Base-by-base conservation (phyloP, 2,113 vertebrate genomes). In the Colossoma macropomum region DNA sequence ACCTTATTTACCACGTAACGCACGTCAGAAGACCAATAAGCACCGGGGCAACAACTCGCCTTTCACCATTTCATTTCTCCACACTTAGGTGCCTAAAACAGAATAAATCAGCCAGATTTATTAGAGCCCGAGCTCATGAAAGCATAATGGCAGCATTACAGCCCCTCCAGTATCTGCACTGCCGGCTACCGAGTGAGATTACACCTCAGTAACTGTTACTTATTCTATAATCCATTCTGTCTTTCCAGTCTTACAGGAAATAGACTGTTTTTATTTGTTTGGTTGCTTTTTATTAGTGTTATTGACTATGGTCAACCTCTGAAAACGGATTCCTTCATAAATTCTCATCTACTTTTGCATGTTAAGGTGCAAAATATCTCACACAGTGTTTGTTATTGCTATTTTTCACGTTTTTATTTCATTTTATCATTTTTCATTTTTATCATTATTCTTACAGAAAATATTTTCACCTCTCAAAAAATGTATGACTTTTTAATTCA, bases 51-150 rank as follows among this genome's bases (percentile, higher is more conserved):
- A 84, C 63, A 72, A 62, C 34, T 28, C 28, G 45, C 27, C 75
- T 83, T 83, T 83, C 75, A 71, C 52, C 71, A 73, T 73, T 84
- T 79, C 68, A 63, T 84, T 77, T 84, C 45, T 83, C 75, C 32
- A 72, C 66, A 84, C 82, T 84, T 73, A 72, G 68, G 75, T 27
- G 56, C 82, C 68, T 73, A 60, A 78, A 78, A 79, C 75, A 52
- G 79, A 84, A 72, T 84, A 63, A 78, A 84, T 84, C 82, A 78
- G 66, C 38, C 25, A 72, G 82, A 83, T 83, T 83, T 83, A 83
- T 77, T 71, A 78, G 52, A 73, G 65, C 45, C 32, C 15, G 68
- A 73, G 68, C 82, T 84, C 82, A 78, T 50, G 74, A 60, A 83
- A 69, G 62, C n/a, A 54, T 52, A 82, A 75, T 69, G 81, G 66